Evolutionary conservation across 2,888 invertebrate species (phyloP), one percentile per base, ranked within the genome.

Genomic region (Xiphydria camelus): DNA sequence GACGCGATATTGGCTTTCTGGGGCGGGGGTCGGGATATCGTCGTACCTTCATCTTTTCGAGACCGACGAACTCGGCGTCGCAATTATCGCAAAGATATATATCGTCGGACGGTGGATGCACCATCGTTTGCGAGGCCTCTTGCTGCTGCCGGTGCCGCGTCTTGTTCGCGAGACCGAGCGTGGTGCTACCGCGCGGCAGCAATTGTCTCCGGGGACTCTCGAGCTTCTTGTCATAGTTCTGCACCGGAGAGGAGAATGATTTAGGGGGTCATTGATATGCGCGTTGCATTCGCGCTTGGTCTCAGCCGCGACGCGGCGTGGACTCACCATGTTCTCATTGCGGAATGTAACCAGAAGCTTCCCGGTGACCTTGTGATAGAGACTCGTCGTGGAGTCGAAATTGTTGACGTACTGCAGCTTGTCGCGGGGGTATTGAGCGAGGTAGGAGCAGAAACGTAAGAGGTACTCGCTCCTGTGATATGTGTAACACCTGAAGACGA

Each of bases 21-120:
- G n/a, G 7, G 7, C 18, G 4, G 7, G 12, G n/a, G n/a, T n/a
- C n/a, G n/a, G n/a, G n/a, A n/a, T n/a, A n/a, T n/a, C 25, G 23
- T 48, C 50, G 66, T 75, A 82, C 82, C 77, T 79, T 76, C 65
- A 80, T 80, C 57, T 81, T 79, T 52, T 77, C 75, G 36, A 78
- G 71, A 35, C 81, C 79, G 53, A 85, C 82, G 67, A 88, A 82
- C 72, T 87, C 87, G 47, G 85, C 86, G 73, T 88, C 88, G 71
- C 88, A 88, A 66, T 83, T 84, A 66, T 88, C 88, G 74, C 88
- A 88, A 36, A 88, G 77, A 73, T 86, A 88, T 61, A 88, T 87
- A 64, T 88, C 86, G 51, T 83, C 79, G 12, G 74, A 73, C 4
- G 78, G 77, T 49, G 83, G 78, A 62, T 83, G 83, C 26, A 82